Conservation (phyloP, 2,797 vertebrate genomes). For the Valencia hispanica region DNA sequence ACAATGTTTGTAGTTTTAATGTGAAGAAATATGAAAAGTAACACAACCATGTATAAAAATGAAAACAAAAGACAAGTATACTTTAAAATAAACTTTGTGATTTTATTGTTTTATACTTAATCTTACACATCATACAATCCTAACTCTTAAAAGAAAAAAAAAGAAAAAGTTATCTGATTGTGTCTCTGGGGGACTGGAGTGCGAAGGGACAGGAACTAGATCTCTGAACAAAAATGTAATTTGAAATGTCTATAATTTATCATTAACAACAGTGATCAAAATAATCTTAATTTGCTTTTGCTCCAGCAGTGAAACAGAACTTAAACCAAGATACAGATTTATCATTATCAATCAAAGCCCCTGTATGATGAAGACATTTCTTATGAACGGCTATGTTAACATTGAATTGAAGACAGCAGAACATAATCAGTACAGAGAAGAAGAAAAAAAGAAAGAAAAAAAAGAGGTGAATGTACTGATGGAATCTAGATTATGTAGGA, state of each 20-base stretch:
- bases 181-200: conserved; percentile 81
- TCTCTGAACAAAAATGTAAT: conserved; percentile 56
- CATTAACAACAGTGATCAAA: conserved; percentile 42
- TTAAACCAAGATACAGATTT: conserved; percentile 41
- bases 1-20: background rate
- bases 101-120: conserved; percentile 86
- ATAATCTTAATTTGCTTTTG: conserved; percentile 30
- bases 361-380: conserved; percentile 48
- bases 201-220: conserved; percentile 67
- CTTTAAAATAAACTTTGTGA: conserved; percentile 90
- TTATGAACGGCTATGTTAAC: conserved; percentile 55
- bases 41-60: background rate
- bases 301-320: conserved; percentile 45
- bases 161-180: conserved; percentile 78
- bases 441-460: conserved; percentile 45
- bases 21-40: background rate
- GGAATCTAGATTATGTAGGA: conserved; percentile 47
- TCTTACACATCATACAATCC: conserved; percentile 87
- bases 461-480: conserved; percentile 40
- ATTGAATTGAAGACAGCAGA: conserved; percentile 45
- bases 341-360: conserved; percentile 54
- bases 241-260: conserved; percentile 51
- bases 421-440: conserved; percentile 47
- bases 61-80: conserved; percentile 71
- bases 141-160: conserved; percentile 78